These are phyloP conservation scores for Silurus meridionalis DNA, from an alignment of 2,113 vertebrate species.

Conservation along the genomic window DNA sequence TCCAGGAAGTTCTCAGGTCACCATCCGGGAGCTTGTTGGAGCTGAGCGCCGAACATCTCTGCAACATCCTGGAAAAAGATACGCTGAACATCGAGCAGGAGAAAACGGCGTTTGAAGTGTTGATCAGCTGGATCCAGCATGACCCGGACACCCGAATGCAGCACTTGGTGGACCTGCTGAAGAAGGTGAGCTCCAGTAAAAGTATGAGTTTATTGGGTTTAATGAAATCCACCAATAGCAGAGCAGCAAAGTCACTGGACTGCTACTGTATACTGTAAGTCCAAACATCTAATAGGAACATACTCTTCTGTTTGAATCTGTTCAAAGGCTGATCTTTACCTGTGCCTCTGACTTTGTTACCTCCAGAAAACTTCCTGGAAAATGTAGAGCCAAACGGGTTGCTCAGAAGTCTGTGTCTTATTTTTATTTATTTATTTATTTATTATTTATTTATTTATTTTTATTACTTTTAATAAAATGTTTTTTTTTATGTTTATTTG, in stretches of 20 bases:
- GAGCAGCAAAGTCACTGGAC: not conserved
- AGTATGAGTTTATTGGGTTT: not conserved
- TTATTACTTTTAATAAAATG: too few relatives aligned
- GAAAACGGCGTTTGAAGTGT: conserved; percentile 69
- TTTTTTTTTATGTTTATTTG: too few relatives aligned
- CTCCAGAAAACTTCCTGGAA: not conserved
- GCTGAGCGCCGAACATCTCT: conserved; percentile 66
- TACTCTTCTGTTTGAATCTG: too few relatives aligned
- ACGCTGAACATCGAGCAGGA: conserved; percentile 75
- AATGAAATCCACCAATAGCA: not conserved
- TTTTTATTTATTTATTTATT: too few relatives aligned
- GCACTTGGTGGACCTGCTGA: conserved; percentile 69
- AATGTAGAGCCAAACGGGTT: not conserved
- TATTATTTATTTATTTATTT: too few relatives aligned
- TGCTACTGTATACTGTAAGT: not conserved
- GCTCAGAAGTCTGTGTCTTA: too few relatives aligned
- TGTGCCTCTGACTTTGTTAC: not conserved
- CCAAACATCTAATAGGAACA: not conserved
- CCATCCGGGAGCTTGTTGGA: conserved; percentile 71
- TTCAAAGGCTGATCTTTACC: too few relatives aligned
- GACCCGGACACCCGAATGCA: conserved; percentile 76
- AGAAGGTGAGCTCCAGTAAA: conserved; percentile 50
- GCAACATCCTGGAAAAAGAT: conserved; percentile 73
- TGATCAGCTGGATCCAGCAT: conserved; percentile 74
- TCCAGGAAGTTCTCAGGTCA: conserved; percentile 69